Evolutionary conservation across 2,113 vertebrate species (phyloP), one percentile per base, ranked within the genome.

Genomic region (Phoenicopterus ruber): DNA sequence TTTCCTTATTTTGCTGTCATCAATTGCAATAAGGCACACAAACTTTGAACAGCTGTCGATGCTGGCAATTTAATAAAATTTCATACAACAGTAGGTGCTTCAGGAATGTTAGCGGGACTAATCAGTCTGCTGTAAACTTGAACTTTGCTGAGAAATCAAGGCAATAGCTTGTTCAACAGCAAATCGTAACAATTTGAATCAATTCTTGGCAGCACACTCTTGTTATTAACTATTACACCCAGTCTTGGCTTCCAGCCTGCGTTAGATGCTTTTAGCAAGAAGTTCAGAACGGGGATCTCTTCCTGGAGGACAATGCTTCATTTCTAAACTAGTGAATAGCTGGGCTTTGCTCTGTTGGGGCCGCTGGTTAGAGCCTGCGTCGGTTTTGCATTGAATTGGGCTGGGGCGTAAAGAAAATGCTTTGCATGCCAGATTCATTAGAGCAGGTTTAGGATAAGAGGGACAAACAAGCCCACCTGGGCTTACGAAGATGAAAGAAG

Each of bases 41-140:
- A 95, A 94, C 90, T 97, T 95, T 26, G 90, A 95, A 67, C 92
- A 79, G 96, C 73, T 2, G 7, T 32, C 28, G 6, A 31, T 7
- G 82, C 90, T 25, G 89, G 66, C 85, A 61, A 58, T 74, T 58
- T 79, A 93, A 97, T 97, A 96, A 96, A 92, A 96, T 90, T 80
- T 93, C 94, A 44, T 29, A 63, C 73, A 71, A 62, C 52, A 0
- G 71, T 4, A 82, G 86, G 88, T 93, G 96, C 96, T 97, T 81
- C 82, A 71, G 91, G 91, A 58, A 47, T 76, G 89, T 3, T 86
- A 19, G 73, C 1, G 8, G 90, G 73, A 90, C 93, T 52, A 65
- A 87, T 85, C 93, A 93, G 88, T 34, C 90, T 7, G 62, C 77
- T n/a, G 65, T 47, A 82, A 85, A 89, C 91, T 94, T 89, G 94